Base-by-base conservation (phyloP, 2,888 invertebrate species). In the Cerceris ruficornis region DNA sequence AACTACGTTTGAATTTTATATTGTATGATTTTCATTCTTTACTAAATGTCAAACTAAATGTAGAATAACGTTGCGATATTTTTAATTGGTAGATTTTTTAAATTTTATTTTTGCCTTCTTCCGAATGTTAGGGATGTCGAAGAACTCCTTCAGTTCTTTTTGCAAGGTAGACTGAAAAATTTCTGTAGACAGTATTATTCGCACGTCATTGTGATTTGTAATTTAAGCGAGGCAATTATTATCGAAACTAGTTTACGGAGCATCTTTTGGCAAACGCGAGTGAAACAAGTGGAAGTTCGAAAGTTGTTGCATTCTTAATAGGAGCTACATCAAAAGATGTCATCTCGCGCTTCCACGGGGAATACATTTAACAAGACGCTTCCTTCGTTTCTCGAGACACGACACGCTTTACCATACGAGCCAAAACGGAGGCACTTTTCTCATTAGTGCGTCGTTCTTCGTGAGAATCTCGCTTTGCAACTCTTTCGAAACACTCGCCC, bases 321-420 rank as follows among this genome's bases (percentile, higher is more conserved):
- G 52, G n/a, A 7, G 14, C 52, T 52, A 14, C n/a, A 13, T 5
- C 55, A 55, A 55, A 55, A 15, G 7, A 55, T 55, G 55, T 55
- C 55, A 17, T 17, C 17, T 55, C 55, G 55, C 6, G n/a, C 15
- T 55, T 55, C 11, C 49, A 49, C 49, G 28, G 39, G 49, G 60
- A 60, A 60, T 39, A 46, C 17, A 49, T 61, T 61, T 61, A 61
- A 61, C 61, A 28, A 57, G 55, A 28, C 41, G 52, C 54, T 65
- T 76, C 68, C 76, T 71, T 52, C 55, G 42, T 55, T 62, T 61
- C 66, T 65, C 17, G 58, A 58, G 65, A 64, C 49, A n/a, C 59
- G 62, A 67, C 55, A 59, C 54, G 57, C 28, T 69, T 28, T 62
- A 69, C 5, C 49, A 52, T 50, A 52, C 14, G 43, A 54, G 41